phyloP scores from a whole-genome alignment of 1,140 invertebrate genomes.

The Cherax quadricarinatus region DNA sequence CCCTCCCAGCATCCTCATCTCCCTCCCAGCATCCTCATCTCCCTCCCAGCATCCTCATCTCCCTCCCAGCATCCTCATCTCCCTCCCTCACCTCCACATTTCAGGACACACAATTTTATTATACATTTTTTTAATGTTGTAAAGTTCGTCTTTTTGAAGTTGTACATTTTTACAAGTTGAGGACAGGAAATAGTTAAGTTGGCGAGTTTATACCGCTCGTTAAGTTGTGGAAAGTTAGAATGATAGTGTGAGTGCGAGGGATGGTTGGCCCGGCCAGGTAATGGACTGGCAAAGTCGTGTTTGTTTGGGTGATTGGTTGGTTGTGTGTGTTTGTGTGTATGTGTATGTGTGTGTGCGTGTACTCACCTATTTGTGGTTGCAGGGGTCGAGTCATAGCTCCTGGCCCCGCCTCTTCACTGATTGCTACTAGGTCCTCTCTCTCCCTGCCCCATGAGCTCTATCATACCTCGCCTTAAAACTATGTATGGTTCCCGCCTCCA shows the following conservation, averaged over 20 bases:
- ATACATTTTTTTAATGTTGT: neutral
- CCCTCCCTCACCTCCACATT: neutral
- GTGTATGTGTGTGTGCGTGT: no score
- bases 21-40: neutral
- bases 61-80: neutral
- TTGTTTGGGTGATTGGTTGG: no score
- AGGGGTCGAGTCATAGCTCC: no score
- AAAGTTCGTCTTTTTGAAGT: neutral
- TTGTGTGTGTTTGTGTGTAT: no score
- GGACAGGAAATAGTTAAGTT: neutral
- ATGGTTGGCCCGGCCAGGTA: neutral
- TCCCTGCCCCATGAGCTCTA: no score
- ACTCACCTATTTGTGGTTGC: no score
- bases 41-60: neutral
- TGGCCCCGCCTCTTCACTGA: no score
- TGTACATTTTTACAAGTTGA: neutral
- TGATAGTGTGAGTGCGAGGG: neutral
- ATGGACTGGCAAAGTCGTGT: neutral
- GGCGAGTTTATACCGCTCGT: neutral
- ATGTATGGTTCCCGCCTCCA: no score
- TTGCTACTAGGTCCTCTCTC: no score
- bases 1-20: neutral
- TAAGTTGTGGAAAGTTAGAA: constrained; percentile 2
- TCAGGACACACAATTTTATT: neutral
- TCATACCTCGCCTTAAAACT: no score